A percentile compares a stretch with the other conserved stretches of the same genome.
These are phyloP conservation scores for Vireo altiloquus DNA, from an alignment of 2,113 vertebrate genomes.

Conservation along the genomic window DNA sequence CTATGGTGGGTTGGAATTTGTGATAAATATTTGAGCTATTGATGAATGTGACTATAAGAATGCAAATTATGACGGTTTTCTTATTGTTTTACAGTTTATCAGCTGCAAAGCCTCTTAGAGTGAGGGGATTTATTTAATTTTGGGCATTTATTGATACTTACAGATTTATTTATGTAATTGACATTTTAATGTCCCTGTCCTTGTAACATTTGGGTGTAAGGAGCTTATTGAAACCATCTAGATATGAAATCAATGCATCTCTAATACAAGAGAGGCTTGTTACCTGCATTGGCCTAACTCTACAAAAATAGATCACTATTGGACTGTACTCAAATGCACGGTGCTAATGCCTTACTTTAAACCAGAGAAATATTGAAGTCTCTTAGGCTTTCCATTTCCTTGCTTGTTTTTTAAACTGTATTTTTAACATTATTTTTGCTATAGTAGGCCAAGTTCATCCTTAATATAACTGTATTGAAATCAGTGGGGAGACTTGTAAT, in stretches of 20 bases:
- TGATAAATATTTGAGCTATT: constrained; percentile 30
- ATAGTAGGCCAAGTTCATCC: constrained; percentile 33
- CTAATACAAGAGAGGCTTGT: neutral
- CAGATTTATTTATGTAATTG: constrained; percentile 48
- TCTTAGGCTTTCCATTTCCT: constrained; percentile 12
- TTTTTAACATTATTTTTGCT: constrained; percentile 41
- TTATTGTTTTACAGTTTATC: constrained; percentile 22
- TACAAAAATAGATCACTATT: constrained; percentile 6
- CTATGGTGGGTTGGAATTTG: neutral
- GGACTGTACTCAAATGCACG: neutral
- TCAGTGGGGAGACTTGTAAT: constrained; percentile 37
- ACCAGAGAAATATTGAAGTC: neutral
- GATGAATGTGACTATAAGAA: constrained; percentile 29
- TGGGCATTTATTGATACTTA: constrained; percentile 36
- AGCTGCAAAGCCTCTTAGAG: constrained; percentile 22
- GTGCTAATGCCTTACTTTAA: neutral
- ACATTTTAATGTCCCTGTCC: constrained; percentile 30
- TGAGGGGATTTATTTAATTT: constrained; percentile 47
- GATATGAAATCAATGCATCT: constrained; percentile 47
- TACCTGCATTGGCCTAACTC: constrained; percentile 19
- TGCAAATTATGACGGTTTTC: constrained; percentile 30
- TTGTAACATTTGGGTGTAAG: constrained; percentile 34
- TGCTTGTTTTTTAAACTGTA: constrained; percentile 7
- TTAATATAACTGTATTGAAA: constrained; percentile 39
- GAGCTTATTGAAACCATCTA: constrained; percentile 32